Conservation (phyloP, 2,888 invertebrate species). For the Chelonus formosanus region DNA sequence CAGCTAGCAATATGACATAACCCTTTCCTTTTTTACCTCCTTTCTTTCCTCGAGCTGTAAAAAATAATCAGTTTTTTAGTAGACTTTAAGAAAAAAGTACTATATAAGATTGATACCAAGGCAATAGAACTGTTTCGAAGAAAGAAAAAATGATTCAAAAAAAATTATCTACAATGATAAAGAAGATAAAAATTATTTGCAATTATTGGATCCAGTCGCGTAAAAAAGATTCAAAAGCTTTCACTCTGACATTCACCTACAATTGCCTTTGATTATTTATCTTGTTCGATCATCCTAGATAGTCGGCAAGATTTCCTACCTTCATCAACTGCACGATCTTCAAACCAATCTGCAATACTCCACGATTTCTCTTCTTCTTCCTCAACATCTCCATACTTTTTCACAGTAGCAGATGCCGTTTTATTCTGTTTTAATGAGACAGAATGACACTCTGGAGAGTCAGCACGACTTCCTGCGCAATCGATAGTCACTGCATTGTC, state of each 20-base stretch:
- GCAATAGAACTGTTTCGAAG: too few relatives aligned
- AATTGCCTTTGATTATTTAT: too few relatives aligned
- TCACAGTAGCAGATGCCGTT: constrained; percentile 8
- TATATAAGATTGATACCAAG: too few relatives aligned
- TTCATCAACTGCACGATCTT: constrained; percentile 29
- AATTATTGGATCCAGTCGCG: too few relatives aligned
- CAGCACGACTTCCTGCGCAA: constrained; percentile 36
- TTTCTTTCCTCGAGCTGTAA: constrained; percentile 68
- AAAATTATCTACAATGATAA: too few relatives aligned
- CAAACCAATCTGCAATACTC: constrained; percentile 25
- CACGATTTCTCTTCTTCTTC: constrained; percentile 22
- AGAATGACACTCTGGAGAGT: constrained; percentile 29
- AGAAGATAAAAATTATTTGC: too few relatives aligned
- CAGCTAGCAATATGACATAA: constrained; percentile 74
- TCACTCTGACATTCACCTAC: too few relatives aligned
- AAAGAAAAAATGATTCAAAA: too few relatives aligned
- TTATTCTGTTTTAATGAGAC: constrained; percentile 13
- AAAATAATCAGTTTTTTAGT: constrained; percentile 16
- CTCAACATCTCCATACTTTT: constrained; percentile 4
- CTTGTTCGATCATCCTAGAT: constrained; percentile 3
- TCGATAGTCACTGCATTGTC: constrained; percentile 35
- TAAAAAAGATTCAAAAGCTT: too few relatives aligned
- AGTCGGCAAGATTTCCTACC: constrained; percentile 18
- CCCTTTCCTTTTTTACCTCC: constrained; percentile 72
- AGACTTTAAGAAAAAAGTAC: too few relatives aligned